Evolutionary conservation across 2,113 vertebrate genomes (phyloP), one percentile per base, ranked within the genome.

Genomic region (Phyllopteryx taeniolatus): DNA sequence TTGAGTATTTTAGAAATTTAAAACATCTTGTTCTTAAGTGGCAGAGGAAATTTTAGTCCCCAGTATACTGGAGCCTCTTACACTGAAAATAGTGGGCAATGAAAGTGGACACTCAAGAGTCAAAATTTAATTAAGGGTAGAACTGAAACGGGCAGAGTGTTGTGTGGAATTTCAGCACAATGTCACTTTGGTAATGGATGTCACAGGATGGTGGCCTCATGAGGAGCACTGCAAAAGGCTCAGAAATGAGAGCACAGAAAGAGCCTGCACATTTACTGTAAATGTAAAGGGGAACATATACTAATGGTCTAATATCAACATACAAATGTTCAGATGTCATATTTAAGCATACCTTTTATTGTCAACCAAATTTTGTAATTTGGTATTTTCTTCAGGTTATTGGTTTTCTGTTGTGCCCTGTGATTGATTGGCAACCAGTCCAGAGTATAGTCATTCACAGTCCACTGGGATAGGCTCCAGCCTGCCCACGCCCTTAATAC

Each of bases 121-220:
- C n/a, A 76, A 75, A 83, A 90, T 89, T 79, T 1, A 85, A 90
- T 91, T 87, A 82, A 64, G 70, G 43, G 42, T 10, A 14, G 35
- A 17, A 12, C 33, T 73, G 54, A 74, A 82, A 80, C 68, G 73
- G 57, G 68, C 62, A 44, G 68, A 14, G 76, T 72, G 71, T 76
- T 89, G 83, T 89, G 68, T 61, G 35, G 15, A 22, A 70, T 54
- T 82, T 31, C 72, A 56, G 17, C 20, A 31, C 76, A 75, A 31
- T 88, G 76, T 47, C 43, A 47, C 43, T 4, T 66, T 35, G 10
- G 22, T 91, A 92, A 93, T 91, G 31, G 35, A 71, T 84, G 83
- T 92, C 92, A 93, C 86, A 88, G 82, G 92, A 82, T 61, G 6
- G 39, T 2, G 31, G 33, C 31, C 1, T 11, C 27, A 61, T 15